These are phyloP conservation scores for Phrynocephalus forsythii DNA, from an alignment of 2,797 vertebrate genomes.

Conservation along the genomic window DNA sequence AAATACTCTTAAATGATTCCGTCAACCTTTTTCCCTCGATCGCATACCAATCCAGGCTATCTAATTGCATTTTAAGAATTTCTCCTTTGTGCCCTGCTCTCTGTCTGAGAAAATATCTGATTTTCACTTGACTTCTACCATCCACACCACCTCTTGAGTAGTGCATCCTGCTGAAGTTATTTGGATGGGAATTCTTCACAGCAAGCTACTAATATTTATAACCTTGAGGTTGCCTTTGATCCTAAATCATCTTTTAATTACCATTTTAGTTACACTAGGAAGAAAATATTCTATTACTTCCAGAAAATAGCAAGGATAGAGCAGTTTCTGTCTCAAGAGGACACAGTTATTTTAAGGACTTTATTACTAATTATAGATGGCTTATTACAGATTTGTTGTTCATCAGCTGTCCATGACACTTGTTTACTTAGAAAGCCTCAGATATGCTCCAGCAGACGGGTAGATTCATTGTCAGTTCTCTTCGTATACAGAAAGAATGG, in stretches of 20 bases:
- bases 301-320: constrained; percentile 63
- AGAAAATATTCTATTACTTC: constrained; percentile 65
- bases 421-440: constrained; percentile 55
- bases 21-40: background rate
- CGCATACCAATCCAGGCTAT: background rate
- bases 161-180: constrained; percentile 39
- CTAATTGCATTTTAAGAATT: constrained; percentile 2
- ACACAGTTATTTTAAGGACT: constrained; percentile 75
- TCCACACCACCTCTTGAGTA: background rate
- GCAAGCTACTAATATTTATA: constrained; percentile 70
- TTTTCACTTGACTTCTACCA: constrained; percentile 39
- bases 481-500: constrained; percentile 15
- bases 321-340: constrained; percentile 63
- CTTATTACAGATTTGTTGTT: constrained; percentile 72
- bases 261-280: constrained; percentile 65
- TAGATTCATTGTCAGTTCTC: constrained; percentile 14
- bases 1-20: constrained; percentile 12
- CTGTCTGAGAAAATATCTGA: constrained; percentile 22
- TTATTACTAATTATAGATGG: constrained; percentile 74
- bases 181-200: constrained; percentile 53
- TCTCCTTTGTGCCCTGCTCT: background rate
- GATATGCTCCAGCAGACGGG: constrained; percentile 25
- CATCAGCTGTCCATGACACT: constrained; percentile 62
- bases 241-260: constrained; percentile 78
- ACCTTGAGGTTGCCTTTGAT: constrained; percentile 76